These are phyloP conservation scores for Spilosoma lubricipeda DNA, from an alignment of 2,888 invertebrate species.

Conservation along the genomic window DNA sequence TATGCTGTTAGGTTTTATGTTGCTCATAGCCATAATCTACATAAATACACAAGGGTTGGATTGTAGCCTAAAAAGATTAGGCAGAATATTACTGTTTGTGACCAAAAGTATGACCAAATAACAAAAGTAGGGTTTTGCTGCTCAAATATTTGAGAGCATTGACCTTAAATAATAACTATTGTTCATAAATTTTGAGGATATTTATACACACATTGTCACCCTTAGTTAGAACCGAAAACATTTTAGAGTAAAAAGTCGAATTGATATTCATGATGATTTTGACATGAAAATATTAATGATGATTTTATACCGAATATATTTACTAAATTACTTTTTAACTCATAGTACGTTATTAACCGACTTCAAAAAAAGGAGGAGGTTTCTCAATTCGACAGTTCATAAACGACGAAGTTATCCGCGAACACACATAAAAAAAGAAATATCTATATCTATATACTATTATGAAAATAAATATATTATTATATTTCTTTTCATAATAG, in stretches of 20 bases:
- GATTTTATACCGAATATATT: too few species aligned
- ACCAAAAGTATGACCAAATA: constrained; percentile 9
- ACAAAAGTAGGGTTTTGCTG: constrained; percentile 1
- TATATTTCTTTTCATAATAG: too few species aligned
- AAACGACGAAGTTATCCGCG: too few species aligned
- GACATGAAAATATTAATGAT: too few species aligned
- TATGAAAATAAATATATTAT: too few species aligned
- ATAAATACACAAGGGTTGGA: not conserved
- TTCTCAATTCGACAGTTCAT: too few species aligned
- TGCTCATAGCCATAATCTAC: not conserved
- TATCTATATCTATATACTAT: too few species aligned
- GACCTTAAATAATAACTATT: not conserved
- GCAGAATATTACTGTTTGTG: constrained; percentile 4
- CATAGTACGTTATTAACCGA: too few species aligned
- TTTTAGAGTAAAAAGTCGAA: not conserved
- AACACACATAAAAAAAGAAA: too few species aligned
- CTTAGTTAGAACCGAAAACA: not conserved
- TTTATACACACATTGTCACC: not conserved
- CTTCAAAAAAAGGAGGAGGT: too few species aligned
- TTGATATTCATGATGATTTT: not conserved
- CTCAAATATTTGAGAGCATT: not conserved
- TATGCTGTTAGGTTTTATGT: constrained; percentile 4
- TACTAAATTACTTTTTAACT: too few species aligned
- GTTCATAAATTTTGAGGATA: not conserved
- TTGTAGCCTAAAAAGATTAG: constrained; percentile 3